Conservation (phyloP, 1,140 invertebrate species). For the Thrips palmi region DNA sequence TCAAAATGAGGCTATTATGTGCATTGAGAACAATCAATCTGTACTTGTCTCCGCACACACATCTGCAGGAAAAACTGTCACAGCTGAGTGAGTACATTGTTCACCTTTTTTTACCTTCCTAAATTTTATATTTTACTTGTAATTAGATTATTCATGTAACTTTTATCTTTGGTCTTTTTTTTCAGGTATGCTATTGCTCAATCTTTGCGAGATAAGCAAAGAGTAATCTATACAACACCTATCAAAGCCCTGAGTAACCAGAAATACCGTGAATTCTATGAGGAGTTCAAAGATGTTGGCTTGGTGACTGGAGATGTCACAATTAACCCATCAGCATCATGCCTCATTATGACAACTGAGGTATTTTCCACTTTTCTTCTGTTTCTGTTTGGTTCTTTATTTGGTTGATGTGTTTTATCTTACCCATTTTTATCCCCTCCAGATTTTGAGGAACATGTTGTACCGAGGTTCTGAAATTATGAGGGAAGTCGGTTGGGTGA, state of each 20-base stretch:
- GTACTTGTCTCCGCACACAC: constrained; percentile 98
- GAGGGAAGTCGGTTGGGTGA: constrained; percentile 97
- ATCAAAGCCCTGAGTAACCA: constrained; percentile 99
- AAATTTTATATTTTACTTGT: constrained; percentile 3
- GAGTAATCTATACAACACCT: constrained; percentile 98
- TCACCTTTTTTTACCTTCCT: constrained; percentile 1
- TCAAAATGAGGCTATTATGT: constrained; percentile 92
- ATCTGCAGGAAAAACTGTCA: constrained; percentile 98
- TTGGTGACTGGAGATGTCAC: constrained; percentile 98
- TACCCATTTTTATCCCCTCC: constrained; percentile 14
- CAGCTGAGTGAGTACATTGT: constrained; percentile 72
- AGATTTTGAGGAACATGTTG: constrained; percentile 94
- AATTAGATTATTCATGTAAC: constrained; percentile 1
- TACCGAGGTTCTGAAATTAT: constrained; percentile 96
- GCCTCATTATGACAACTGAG: constrained; percentile 99
- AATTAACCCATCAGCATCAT: constrained; percentile 93
- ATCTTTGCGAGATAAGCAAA: constrained; percentile 49
- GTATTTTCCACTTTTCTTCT: constrained; percentile 24
- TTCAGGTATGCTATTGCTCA: constrained; percentile 51
- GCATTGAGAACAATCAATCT: constrained; percentile 94
- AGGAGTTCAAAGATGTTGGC: constrained; percentile 96
- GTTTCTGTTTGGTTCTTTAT: constrained; percentile 1
- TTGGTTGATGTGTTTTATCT: constrained; percentile 9
- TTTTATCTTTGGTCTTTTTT: constrained; percentile 13
- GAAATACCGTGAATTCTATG: constrained; percentile 95